Conservation (phyloP, 2,888 invertebrate genomes). For the Blomia tropicalis region DNA sequence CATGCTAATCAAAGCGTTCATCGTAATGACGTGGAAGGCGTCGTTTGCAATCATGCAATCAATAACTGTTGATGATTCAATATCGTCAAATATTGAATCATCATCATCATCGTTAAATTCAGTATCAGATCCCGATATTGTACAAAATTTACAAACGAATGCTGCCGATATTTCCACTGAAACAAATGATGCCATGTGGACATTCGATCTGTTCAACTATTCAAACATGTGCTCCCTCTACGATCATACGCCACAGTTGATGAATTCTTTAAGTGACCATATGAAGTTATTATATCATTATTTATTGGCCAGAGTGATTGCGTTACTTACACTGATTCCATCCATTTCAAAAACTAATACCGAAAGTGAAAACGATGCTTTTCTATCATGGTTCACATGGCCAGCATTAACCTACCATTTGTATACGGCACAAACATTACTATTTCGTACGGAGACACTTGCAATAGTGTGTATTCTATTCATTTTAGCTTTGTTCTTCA, state of each 20-base stretch:
- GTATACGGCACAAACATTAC: neutral
- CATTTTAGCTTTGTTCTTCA: neutral
- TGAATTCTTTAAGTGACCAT: neutral
- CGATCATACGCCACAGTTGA: neutral
- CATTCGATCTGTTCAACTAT: neutral
- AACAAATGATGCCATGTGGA: neutral
- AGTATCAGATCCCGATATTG: neutral
- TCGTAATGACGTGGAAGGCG: neutral
- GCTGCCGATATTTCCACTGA: neutral
- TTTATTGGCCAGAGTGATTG: neutral
- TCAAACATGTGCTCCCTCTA: neutral
- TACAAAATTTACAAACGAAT: neutral
- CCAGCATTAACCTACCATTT: neutral
- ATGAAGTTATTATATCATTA: neutral
- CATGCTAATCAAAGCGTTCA: neutral
- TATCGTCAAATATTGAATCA: neutral
- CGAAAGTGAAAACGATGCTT: conserved; percentile 1
- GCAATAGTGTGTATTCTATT: neutral
- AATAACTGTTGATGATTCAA: neutral
- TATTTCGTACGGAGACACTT: neutral
- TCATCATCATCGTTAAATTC: neutral
- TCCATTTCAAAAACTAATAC: neutral
- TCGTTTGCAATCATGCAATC: neutral
- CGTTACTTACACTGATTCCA: neutral
- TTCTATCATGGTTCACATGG: neutral